Evolutionary conservation across 1,140 invertebrate genomes (phyloP), one percentile per base, ranked within the genome.

Genomic region (Copidosoma floridanum): DNA sequence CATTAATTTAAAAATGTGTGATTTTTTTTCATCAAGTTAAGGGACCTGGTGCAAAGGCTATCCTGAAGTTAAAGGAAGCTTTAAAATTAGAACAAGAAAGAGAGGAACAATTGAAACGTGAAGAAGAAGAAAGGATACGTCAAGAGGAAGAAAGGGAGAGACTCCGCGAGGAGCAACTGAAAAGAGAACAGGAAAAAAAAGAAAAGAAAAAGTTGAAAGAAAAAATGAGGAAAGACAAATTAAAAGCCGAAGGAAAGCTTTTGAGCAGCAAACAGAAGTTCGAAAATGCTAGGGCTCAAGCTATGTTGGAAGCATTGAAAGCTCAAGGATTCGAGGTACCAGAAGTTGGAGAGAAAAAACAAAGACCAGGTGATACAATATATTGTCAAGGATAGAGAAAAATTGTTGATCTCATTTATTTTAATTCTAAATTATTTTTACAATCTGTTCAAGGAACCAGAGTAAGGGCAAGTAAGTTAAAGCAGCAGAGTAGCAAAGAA

Each of bases 231-330:
- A 94, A 92, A 78, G 93, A 96, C 74, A 84, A 92, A 71, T 78
- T 97, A 35, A 98, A 97, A 76, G 92, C 91, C 21, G 95, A 98
- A 82, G 96, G 97, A 2, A 98, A 96, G 82, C 80, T 96, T 21
- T 77, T 98, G 29, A 96, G 94, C 5, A 85, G 90, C 1, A 96
- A 96, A 78, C 94, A 99, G 72, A 94, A 93, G 72, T 89, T 93
- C 66, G 93, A 95, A 65, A 85, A 89, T 62, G 90, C 91, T 1
- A 83, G 93, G 65, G 91, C 93, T 2, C 89, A 94, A 75, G 91
- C 91, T 37, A 87, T 95, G 82, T 80, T 98, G 41, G 92, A 97
- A 58, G 88, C 89, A 3, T 80, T 95, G 29, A 93, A 93, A 80
- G 91, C 90, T 26, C 89, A 94, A 77, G 93, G 93, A 35, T 74